Percentiles rank a stretch among this genome's conserved stretches.
Conservation (phyloP, 2,113 vertebrate genomes). For the Ondatra zibethicus region DNA sequence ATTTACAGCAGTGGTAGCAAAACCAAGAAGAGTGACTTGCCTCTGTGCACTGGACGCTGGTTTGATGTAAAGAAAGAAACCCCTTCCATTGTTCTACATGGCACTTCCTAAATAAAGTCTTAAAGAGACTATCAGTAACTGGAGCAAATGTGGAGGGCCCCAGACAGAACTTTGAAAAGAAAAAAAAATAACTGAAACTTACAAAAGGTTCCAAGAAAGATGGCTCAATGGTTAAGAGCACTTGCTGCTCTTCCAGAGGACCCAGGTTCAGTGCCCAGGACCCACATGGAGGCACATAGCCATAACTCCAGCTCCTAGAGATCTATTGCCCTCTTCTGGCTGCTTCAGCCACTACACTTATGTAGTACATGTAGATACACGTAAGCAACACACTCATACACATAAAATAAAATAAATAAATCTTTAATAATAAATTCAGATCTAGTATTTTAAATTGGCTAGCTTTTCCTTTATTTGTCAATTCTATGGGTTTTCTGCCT, state of each 20-base stretch:
- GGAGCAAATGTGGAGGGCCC: neutral
- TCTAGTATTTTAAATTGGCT: constrained; percentile 11
- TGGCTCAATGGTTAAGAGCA: neutral
- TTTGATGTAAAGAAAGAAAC: neutral
- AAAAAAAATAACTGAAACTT: constrained; percentile 44
- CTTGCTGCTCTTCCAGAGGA: neutral
- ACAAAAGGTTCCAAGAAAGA: neutral
- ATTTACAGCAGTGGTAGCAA: neutral
- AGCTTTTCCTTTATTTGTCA: constrained; percentile 9
- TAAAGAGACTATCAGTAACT: neutral
- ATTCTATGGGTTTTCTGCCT: constrained; percentile 2
- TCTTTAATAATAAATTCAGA: constrained; percentile 18
- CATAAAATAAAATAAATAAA: neutral
- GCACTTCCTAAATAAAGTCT: neutral
- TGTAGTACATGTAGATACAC: neutral
- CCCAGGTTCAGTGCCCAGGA: neutral
- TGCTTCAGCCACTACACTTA: neutral
- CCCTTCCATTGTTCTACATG: neutral
- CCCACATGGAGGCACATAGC: neutral
- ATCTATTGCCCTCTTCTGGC: neutral
- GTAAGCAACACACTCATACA: neutral
- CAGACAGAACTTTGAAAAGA: neutral
- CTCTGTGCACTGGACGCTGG: neutral
- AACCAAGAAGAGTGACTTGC: neutral
- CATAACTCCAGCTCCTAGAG: neutral